These are phyloP conservation scores for Zele albiditarsus DNA, from an alignment of 2,888 invertebrate species.

Conservation along the genomic window DNA sequence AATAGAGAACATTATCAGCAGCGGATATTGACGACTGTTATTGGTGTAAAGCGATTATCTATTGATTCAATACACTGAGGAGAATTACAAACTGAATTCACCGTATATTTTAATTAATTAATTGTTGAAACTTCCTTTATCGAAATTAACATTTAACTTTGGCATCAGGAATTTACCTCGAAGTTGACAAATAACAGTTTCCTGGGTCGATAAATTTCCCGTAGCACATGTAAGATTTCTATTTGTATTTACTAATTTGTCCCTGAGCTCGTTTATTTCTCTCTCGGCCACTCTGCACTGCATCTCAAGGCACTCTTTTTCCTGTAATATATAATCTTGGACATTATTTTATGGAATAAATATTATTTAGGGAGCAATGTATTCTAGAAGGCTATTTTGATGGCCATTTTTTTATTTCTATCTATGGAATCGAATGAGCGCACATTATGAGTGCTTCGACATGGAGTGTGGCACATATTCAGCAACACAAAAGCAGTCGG, in stretches of 20 bases:
- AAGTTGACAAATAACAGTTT: conserved; percentile 79
- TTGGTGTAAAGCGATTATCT: not conserved
- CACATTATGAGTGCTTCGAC: no score
- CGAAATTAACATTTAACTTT: conserved; percentile 12
- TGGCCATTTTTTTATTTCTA: no score
- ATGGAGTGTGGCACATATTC: no score
- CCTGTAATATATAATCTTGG: conserved; percentile 65
- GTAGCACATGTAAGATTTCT: conserved; percentile 80
- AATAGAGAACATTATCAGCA: not conserved
- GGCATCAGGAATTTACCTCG: conserved; percentile 75
- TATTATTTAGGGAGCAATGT: not conserved
- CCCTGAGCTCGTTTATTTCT: conserved; percentile 81
- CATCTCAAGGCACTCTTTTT: conserved; percentile 84
- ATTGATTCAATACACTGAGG: not conserved
- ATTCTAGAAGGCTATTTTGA: no score
- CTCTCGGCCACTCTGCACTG: conserved; percentile 83
- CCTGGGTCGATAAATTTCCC: conserved; percentile 81
- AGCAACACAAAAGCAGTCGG: no score
- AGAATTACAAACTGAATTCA: no score
- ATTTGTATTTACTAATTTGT: conserved; percentile 79
- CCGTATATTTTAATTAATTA: no score
- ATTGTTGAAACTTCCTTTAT: no score
- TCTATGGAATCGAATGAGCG: no score
- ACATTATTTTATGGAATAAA: conserved; percentile 13
- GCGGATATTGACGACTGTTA: not conserved